Conservation (phyloP, 2,113 vertebrate genomes). For the Cariama cristata region DNA sequence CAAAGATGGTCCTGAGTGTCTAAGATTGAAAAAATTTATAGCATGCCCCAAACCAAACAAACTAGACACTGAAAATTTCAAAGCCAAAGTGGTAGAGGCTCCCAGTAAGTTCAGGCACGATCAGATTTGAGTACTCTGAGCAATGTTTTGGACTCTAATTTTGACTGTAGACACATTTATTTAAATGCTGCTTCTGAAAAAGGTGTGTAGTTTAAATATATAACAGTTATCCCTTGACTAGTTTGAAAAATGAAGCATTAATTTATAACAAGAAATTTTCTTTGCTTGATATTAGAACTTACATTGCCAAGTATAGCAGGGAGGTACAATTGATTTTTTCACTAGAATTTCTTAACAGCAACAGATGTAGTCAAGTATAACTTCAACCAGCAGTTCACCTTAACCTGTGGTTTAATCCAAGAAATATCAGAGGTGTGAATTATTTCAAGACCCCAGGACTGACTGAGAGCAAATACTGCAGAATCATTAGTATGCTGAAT, state of each 20-base stretch:
- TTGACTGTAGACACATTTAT: neutral
- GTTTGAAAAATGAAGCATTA: neutral
- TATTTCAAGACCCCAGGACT: neutral
- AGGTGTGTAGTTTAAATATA: neutral
- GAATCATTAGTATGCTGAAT: neutral
- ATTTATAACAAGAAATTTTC: neutral
- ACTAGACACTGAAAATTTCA: neutral
- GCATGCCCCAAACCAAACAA: neutral
- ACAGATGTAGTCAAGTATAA: neutral
- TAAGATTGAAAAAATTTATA: neutral
- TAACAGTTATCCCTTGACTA: neutral
- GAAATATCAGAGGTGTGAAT: neutral
- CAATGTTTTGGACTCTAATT: neutral
- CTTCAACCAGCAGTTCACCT: neutral
- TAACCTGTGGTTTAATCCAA: neutral
- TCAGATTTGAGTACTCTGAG: neutral
- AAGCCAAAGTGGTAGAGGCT: neutral
- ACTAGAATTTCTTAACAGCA: neutral
- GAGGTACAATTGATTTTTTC: neutral
- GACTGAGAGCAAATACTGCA: neutral
- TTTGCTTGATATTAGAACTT: neutral
- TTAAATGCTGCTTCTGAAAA: neutral
- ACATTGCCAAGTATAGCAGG: neutral
- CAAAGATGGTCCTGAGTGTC: neutral
- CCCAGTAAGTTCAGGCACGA: neutral